Percentiles rank a stretch among this genome's conserved stretches.
phyloP scores from a whole-genome alignment of 2,888 invertebrate genomes.

The Brassicogethes aeneus region DNA sequence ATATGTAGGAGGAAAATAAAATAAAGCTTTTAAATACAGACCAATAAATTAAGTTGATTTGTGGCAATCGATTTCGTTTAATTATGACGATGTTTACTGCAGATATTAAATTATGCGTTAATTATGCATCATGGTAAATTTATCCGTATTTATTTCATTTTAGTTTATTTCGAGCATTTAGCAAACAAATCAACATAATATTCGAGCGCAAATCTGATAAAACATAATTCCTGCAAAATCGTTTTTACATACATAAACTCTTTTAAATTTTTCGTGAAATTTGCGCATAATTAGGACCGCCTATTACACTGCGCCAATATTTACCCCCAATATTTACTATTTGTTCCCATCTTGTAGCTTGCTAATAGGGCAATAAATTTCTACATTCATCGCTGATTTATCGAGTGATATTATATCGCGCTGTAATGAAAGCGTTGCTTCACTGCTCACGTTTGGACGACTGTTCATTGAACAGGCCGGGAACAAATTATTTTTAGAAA shows the following conservation, averaged over 20 bases:
- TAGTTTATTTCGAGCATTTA: background rate
- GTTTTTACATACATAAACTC: background rate
- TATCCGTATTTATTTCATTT: background rate
- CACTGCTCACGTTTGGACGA: slow-evolving; percentile 15
- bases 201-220: background rate
- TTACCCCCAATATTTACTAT: slow-evolving; percentile 38
- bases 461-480: too few relatives aligned
- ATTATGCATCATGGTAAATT: background rate
- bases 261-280: background rate
- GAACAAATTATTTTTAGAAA: too few relatives aligned
- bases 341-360: slow-evolving; percentile 34
- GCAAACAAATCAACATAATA: background rate
- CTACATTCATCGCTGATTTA: slow-evolving; percentile 36
- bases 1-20: too few relatives aligned
- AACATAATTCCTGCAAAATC: background rate
- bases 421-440: slow-evolving; percentile 22
- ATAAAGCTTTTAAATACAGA: too few relatives aligned
- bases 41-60: too few relatives aligned
- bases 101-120: background rate
- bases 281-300: background rate
- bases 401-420: slow-evolving; percentile 32
- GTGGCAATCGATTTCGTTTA: too few relatives aligned
- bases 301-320: slow-evolving; percentile 28
- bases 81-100: slow-evolving; percentile 2
- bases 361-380: slow-evolving; percentile 38